Evolutionary conservation across 2,113 vertebrate genomes (phyloP), one percentile per base, ranked within the genome.

Genomic region (Pelusios castaneus): DNA sequence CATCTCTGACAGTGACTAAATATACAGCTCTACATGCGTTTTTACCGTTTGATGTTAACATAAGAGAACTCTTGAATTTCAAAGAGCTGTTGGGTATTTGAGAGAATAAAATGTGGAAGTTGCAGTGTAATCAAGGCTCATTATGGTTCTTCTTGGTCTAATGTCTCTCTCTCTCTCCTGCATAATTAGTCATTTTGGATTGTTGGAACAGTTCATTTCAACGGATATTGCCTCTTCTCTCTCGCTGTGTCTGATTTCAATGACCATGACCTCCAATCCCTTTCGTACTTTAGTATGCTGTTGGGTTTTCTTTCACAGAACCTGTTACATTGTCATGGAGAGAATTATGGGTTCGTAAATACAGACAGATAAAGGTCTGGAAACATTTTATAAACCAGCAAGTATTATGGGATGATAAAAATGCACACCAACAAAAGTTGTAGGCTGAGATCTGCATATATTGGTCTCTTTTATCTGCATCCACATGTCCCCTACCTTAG

Each of bases 21-120:
- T 92, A 47, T 94, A 80, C 95, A 98, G 94, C 97, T 94, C 95
- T 94, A 89, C 73, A 41, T 52, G 29, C 0, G 95, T 97, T 98
- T 93, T 98, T 98, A 98, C 97, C 98, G 98, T 98, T 98, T 98
- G 98, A 98, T 98, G 97, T 98, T 97, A 97, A 91, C 95, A 97
- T 97, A 97, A 97, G 97, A 98, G 98, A 98, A 98, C 97, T 97
- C 97, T 97, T 98, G 97, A 98, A 98, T 98, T 98, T 98, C 97
- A 98, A 98, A 98, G 97, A 98, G 97, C 94, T 85, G 84, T 95
- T 97, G 94, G 96, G 94, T 97, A 98, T 98, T 97, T 96, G 94
- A 96, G 96, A 97, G 94, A 97, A 97, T 97, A 84, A 90, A 95
- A 93, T 96, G 97, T n/a, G 10, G 97, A 97, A 97, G 95, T 97